Conservation (phyloP, 2,797 vertebrate species). For the Enteromius treurensis region DNA sequence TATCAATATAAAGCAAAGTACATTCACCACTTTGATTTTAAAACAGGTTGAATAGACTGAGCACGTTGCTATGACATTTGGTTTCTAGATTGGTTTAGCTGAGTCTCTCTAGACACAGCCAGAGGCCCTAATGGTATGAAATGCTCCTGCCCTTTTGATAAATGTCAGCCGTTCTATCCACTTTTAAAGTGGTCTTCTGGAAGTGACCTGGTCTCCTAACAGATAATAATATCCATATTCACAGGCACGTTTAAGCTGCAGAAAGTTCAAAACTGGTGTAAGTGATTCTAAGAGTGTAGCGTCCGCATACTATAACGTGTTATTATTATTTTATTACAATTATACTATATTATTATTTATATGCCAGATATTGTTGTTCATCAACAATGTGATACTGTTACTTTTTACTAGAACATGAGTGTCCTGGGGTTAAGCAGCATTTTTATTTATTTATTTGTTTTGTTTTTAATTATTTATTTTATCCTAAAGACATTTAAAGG, state of each 20-base stretch:
- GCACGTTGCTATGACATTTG: slow-evolving; percentile 32
- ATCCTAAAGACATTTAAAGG: neutral
- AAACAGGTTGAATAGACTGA: slow-evolving; percentile 40
- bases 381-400: slow-evolving; percentile 8
- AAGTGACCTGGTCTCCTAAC: slow-evolving; percentile 45
- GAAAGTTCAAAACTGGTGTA: slow-evolving; percentile 13
- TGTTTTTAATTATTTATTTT: neutral
- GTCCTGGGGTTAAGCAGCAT: neutral
- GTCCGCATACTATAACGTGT: neutral
- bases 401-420: neutral
- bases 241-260: slow-evolving; percentile 24
- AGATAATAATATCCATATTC: slow-evolving; percentile 55
- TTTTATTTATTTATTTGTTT: neutral
- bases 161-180: slow-evolving; percentile 48
- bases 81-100: slow-evolving; percentile 44
- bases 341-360: no score
- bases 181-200: slow-evolving; percentile 49
- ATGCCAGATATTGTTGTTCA: neutral
- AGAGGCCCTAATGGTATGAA: slow-evolving; percentile 48
- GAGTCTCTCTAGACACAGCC: slow-evolving; percentile 39
- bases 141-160: slow-evolving; percentile 53
- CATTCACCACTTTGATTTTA: slow-evolving; percentile 28
- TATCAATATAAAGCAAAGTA: slow-evolving; percentile 38
- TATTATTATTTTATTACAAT: neutral
- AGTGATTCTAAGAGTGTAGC: neutral